Evolutionary conservation across 2,797 vertebrate species (phyloP), one percentile per base, ranked within the genome.

Genomic region (Brachyalestes nurse): DNA sequence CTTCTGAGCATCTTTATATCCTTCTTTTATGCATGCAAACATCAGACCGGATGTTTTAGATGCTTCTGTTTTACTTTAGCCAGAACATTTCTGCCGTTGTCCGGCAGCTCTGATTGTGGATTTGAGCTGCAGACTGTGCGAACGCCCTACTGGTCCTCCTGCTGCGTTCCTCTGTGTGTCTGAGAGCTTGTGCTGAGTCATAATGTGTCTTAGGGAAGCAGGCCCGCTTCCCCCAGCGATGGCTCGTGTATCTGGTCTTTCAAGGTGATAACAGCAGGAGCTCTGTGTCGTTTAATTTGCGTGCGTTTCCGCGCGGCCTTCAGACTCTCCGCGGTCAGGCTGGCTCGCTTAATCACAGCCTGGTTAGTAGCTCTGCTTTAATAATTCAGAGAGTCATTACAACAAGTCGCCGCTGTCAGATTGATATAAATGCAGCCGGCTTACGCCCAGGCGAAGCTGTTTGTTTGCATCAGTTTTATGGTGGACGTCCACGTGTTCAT

Each of bases 301-400:
- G 4, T 70, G 14, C 6, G 67, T 23, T 71, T 45, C 21, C 45
- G 2, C 21, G 17, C 21, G n/a, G 23, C 58, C 2, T 47, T 21
- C 40, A 51, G 45, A 21, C 65, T 5, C 70, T 55, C 42, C 8
- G 10, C 12, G 1, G 47, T 53, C 16, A 53, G 14, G 0, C 58
- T 25, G 8, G 12, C 23, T 28, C 49, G 38, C 14, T 72, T 55
- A 53, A 55, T 72, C 47, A 19, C 49, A 34, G 25, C 21, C 45
- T 19, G 3, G 40, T 25, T 6, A 17, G 14, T 25, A 23, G 9
- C 67, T 51, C 2, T 28, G 1, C 67, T 71, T 72, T 34, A 71
- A 71, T 71, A 14, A 53, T 71, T 71, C 69, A 34, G 34, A 34
- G 47, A 49, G 67, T 49, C 45, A 49, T 49, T 70, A 70, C 67